phyloP scores from a whole-genome alignment of 2,113 vertebrate species.

The Cebidichthys violaceus region DNA sequence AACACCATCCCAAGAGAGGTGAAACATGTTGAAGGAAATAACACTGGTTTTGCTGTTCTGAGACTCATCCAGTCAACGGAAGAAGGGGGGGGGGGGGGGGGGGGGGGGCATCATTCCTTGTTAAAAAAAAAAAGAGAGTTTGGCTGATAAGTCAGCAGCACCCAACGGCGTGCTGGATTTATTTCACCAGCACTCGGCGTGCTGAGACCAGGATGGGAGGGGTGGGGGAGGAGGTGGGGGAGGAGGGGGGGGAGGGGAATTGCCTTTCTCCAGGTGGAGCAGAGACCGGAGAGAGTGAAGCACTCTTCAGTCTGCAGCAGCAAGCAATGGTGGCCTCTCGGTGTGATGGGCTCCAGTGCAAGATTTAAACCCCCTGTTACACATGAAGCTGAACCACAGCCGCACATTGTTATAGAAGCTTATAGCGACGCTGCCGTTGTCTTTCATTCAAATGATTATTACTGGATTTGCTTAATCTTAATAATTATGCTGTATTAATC shows the following conservation, averaged over 20 bases:
- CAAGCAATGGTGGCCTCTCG: conserved; percentile 15
- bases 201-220: conserved; percentile 41
- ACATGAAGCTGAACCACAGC: neutral
- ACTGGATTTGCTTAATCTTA: neutral
- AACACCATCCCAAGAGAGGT: conserved; percentile 22
- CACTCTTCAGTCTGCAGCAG: conserved; percentile 35
- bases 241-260: conserved; percentile 46
- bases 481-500: neutral
- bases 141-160: conserved; percentile 66
- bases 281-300: conserved; percentile 35
- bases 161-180: conserved; percentile 54
- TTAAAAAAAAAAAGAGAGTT: conserved; percentile 55
- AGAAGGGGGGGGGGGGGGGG: no score
- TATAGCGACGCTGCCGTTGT: neutral
- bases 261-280: conserved; percentile 33
- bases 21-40: conserved; percentile 39
- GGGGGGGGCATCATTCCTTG: conserved; percentile 39
- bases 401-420: neutral
- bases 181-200: conserved; percentile 59
- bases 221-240: no score
- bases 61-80: conserved; percentile 28
- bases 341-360: conserved; percentile 11
- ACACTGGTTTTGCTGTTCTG: conserved; percentile 13
- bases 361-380: conserved; percentile 3
- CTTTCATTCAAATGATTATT: neutral